These are phyloP conservation scores for Mantis religiosa DNA, from an alignment of 2,888 invertebrate species.

Conservation along the genomic window DNA sequence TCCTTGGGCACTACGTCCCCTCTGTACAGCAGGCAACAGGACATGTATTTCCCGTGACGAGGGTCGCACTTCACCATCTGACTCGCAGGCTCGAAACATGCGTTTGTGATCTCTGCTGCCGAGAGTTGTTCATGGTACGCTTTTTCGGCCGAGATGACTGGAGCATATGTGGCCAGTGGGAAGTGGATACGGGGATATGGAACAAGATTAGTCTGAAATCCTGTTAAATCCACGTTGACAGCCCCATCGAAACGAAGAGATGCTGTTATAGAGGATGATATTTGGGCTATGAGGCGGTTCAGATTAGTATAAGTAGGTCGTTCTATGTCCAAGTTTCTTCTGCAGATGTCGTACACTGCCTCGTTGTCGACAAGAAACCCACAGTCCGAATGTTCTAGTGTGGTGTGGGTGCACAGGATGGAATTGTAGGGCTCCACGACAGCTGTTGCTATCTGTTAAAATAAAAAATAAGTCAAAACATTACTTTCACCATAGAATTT, in stretches of 20 bases:
- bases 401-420: not conserved
- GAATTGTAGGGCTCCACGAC: not conserved
- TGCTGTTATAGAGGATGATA: not conserved
- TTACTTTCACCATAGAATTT: too few relatives aligned
- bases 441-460: not conserved
- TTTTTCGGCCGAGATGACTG: constrained; percentile 92
- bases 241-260: not conserved
- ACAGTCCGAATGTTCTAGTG: not conserved
- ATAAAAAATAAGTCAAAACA: not conserved
- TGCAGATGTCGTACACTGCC: not conserved
- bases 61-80: constrained; percentile 38
- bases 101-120: constrained; percentile 48
- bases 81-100: constrained; percentile 52
- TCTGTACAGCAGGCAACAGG: constrained; percentile 39
- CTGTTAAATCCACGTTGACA: not conserved
- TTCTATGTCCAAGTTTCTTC: not conserved
- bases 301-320: not conserved
- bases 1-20: constrained; percentile 51
- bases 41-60: constrained; percentile 43
- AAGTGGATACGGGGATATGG: constrained; percentile 63
- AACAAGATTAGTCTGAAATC: constrained; percentile 46
- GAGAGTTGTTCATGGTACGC: constrained; percentile 41
- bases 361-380: not conserved
- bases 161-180: constrained; percentile 71
- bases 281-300: not conserved